A percentile compares a stretch with the other conserved stretches of the same genome.
Evolutionary conservation across 2,888 invertebrate genomes (phyloP).

Genomic region (Agriopis marginaria): DNA sequence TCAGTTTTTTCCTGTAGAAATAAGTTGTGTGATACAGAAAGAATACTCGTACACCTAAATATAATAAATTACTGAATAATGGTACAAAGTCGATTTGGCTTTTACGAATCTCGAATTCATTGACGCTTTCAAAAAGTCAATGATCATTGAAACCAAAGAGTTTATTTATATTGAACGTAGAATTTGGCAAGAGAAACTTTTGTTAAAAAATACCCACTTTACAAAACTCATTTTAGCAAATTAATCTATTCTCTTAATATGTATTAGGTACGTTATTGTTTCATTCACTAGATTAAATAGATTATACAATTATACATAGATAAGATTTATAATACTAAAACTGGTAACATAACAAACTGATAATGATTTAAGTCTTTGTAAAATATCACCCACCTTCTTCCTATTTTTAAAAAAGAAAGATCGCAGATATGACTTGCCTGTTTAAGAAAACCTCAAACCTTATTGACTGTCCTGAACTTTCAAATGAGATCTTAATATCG

Average conservation of each 20-base stretch:
- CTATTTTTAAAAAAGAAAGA: no score
- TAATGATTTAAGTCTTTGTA: no score
- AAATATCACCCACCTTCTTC: no score
- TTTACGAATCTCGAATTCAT: slow-evolving; percentile 24
- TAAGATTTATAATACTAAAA: neutral
- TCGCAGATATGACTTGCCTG: no score
- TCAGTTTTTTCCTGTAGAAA: neutral
- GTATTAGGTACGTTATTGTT: neutral
- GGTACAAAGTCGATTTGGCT: slow-evolving; percentile 11
- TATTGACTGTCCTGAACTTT: no score
- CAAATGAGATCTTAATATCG: no score
- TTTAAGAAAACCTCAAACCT: no score
- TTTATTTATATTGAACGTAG: slow-evolving; percentile 13
- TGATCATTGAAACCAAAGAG: slow-evolving; percentile 16
- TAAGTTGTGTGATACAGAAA: neutral
- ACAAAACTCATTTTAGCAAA: neutral
- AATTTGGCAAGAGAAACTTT: slow-evolving; percentile 16
- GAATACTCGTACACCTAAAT: slow-evolving; percentile 9
- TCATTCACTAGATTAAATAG: neutral
- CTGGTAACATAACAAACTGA: no score
- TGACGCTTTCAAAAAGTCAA: slow-evolving; percentile 21
- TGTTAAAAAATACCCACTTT: slow-evolving; percentile 1
- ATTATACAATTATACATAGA: neutral
- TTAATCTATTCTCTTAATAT: neutral
- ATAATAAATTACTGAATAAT: slow-evolving; percentile 14